A percentile compares a stretch with the other conserved stretches of the same genome.
These are phyloP conservation scores for Ceramica pisi DNA, from an alignment of 2,888 invertebrate genomes.

Conservation along the genomic window DNA sequence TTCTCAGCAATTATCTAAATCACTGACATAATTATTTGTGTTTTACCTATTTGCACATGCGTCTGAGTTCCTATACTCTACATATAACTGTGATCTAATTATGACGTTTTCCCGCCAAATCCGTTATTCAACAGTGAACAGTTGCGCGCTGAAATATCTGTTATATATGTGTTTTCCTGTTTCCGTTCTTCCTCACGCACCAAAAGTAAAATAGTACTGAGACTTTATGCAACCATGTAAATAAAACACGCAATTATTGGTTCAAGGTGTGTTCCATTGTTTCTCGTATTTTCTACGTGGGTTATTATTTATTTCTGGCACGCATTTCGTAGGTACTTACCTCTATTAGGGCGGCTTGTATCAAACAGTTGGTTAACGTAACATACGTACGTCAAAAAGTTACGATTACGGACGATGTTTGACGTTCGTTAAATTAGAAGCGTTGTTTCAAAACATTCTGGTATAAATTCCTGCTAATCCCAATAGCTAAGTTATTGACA, in stretches of 20 bases:
- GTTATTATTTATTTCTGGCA: constrained; percentile 37
- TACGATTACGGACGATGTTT: no score
- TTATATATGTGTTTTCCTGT: constrained; percentile 73
- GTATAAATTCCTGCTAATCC: no score
- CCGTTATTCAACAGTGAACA: constrained; percentile 69
- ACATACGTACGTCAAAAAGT: no score
- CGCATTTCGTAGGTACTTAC: constrained; percentile 22
- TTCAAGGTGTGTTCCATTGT: constrained; percentile 30
- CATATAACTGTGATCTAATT: constrained; percentile 13
- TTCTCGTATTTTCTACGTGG: constrained; percentile 41
- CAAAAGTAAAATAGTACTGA: constrained; percentile 61
- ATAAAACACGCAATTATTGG: constrained; percentile 76
- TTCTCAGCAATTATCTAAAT: constrained; percentile 20
- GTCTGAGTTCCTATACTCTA: constrained; percentile 18
- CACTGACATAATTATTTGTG: constrained; percentile 16
- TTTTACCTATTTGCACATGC: constrained; percentile 17
- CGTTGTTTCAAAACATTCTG: no score
- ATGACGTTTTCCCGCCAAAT: constrained; percentile 50
- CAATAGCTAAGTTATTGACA: no score
- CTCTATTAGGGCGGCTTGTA: no score
- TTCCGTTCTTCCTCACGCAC: constrained; percentile 82
- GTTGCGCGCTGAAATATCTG: constrained; percentile 48
- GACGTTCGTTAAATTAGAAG: no score
- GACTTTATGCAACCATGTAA: constrained; percentile 77
- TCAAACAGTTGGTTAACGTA: no score